phyloP scores from a whole-genome alignment of 2,888 invertebrate genomes.

The Mimachlamys varia region DNA sequence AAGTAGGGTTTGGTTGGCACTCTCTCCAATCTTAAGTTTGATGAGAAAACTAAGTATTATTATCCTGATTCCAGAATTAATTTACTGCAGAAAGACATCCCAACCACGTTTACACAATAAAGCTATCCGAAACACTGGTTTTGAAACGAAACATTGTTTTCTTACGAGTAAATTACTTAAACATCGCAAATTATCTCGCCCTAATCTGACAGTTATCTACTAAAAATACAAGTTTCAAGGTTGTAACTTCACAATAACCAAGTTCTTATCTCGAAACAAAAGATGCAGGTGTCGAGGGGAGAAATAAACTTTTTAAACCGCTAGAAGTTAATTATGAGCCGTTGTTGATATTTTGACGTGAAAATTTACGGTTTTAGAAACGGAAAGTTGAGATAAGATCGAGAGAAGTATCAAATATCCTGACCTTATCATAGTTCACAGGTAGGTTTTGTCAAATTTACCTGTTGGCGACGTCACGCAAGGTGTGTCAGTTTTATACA shows the following conservation, averaged over 20 bases:
- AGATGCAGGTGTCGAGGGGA: not conserved
- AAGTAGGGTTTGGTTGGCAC: too few species aligned
- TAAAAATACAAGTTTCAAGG: not conserved
- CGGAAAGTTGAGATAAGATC: constrained; percentile 23
- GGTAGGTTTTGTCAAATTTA: not conserved
- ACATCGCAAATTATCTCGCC: not conserved
- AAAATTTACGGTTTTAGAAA: constrained; percentile 31
- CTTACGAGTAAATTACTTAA: not conserved
- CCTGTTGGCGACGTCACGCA: not conserved
- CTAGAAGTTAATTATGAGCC: not conserved
- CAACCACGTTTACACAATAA: not conserved
- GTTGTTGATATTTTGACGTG: not conserved
- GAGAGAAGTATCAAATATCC: not conserved
- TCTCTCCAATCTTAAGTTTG: too few species aligned
- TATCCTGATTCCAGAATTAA: not conserved
- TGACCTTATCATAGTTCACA: not conserved
- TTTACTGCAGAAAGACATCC: not conserved
- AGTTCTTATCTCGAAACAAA: constrained; percentile 9
- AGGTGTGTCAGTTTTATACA: constrained; percentile 14
- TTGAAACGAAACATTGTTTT: not conserved
- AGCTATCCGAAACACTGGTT: not conserved
- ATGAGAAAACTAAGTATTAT: not conserved
- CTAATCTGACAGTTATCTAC: not conserved
- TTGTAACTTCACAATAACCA: not conserved
- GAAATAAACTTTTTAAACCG: not conserved